phyloP scores from a whole-genome alignment of 1,140 invertebrate genomes.

The Araneus ventricosus region DNA sequence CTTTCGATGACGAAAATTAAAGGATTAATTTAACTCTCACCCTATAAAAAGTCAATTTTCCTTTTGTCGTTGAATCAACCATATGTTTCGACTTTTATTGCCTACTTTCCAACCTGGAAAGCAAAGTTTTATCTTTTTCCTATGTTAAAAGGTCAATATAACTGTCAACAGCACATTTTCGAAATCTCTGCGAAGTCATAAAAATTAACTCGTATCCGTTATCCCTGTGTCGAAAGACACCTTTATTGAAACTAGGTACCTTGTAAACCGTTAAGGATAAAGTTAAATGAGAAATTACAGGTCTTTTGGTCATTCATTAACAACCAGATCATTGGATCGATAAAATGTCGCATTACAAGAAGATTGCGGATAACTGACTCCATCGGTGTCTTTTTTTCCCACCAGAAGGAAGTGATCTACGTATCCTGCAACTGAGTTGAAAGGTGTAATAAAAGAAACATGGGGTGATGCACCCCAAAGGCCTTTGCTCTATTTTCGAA shows the following conservation, averaged over 20 bases:
- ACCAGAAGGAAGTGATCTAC: neutral
- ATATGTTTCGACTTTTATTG: too few species aligned
- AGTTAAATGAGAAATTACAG: neutral
- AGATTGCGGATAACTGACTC: neutral
- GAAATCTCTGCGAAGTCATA: neutral
- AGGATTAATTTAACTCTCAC: too few species aligned
- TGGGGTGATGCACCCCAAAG: neutral
- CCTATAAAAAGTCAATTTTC: too few species aligned
- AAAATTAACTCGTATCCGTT: neutral
- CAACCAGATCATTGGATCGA: neutral
- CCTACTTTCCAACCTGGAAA: neutral
- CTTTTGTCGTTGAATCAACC: too few species aligned
- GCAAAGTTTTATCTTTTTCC: neutral
- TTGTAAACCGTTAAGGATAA: neutral
- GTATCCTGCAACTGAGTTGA: neutral
- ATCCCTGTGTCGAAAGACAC: neutral
- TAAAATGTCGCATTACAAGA: neutral
- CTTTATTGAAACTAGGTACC: neutral
- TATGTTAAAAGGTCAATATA: neutral
- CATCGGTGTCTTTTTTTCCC: neutral
- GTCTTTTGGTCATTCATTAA: neutral
- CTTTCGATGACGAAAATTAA: too few species aligned
- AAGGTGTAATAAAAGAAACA: neutral
- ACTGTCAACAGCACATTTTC: neutral
- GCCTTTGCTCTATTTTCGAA: conserved; percentile 19